Evolutionary conservation across 2,888 invertebrate genomes (phyloP), one percentile per base, ranked within the genome.

Genomic region (Nineta flava): DNA sequence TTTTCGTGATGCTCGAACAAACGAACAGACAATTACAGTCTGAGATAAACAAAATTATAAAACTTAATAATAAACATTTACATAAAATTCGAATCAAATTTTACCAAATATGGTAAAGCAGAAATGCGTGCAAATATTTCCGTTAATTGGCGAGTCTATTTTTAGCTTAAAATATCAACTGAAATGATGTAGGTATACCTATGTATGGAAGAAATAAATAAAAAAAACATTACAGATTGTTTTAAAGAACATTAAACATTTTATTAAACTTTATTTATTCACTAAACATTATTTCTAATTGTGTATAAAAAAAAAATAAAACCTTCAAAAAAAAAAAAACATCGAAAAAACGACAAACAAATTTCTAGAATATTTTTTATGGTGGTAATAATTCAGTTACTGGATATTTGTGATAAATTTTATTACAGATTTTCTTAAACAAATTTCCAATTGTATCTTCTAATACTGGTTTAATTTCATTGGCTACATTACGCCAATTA

Each of bases 401-500:
- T 1, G 78, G 73, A 60, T 73, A 79, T 52, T 71, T 71, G 34
- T 72, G 66, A 54, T 74, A 80, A 26, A 81, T 71, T 57, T 73
- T 75, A 57, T 77, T 76, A 2, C 75, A 68, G 42, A 78, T 73
- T 15, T 70, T 69, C 55, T 74, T 75, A 53, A 80, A 68, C 9
- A 79, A 65, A 9, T 69, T 67, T 0, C 73, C 71, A 44, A 81
- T 69, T 1, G 74, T 73, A 49, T 76, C 76, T 60, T 84, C 82
- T 59, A 87, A 66, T 0, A 81, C 74, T 1, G 77, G 78, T 57
- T 81, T 81, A 4, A 87, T 71, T 58, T 87, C 85, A 26, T 75
- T 76, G 0, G 79, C 73, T 1, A 87, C 70, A 31, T 72, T 73
- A 57, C 76, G 73, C 86, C 86, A 87, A 61, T 87, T 85, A 45